Conservation (phyloP, 2,113 vertebrate genomes). For the Corvus hawaiiensis region DNA sequence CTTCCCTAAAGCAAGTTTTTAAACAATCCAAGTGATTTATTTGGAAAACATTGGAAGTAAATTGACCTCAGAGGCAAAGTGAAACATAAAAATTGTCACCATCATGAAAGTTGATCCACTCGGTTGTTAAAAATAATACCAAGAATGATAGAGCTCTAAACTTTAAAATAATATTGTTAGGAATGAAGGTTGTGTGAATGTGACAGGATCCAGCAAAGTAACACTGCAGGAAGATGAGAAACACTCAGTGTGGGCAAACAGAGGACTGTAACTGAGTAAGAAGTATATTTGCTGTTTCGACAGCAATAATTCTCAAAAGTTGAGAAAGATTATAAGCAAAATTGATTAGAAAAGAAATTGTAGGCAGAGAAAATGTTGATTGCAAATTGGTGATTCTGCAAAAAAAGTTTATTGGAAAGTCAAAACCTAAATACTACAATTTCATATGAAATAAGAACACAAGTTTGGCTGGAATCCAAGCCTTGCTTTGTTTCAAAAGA, state of each 20-base stretch:
- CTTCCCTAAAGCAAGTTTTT: neutral
- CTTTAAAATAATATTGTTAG: neutral
- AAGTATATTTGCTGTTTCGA: neutral
- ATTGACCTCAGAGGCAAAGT: neutral
- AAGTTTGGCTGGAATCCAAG: neutral
- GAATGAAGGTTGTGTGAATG: neutral
- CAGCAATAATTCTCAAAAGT: constrained; percentile 2
- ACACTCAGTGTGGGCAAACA: neutral
- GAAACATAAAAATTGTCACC: neutral
- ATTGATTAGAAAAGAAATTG: constrained; percentile 4
- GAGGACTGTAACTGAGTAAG: neutral
- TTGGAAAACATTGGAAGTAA: neutral
- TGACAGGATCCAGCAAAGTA: neutral
- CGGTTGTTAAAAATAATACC: neutral
- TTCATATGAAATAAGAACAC: neutral
- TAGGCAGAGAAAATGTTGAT: neutral
- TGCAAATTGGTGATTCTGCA: neutral
- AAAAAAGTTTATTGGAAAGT: neutral
- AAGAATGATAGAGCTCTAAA: neutral
- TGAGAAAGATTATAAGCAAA: neutral
- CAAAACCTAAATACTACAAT: neutral
- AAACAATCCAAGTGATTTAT: neutral
- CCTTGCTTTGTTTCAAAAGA: neutral
- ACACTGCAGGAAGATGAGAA: neutral
- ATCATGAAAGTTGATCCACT: neutral